A percentile compares a stretch with the other conserved stretches of the same genome.
Evolutionary conservation across 2,113 vertebrate genomes (phyloP).

Genomic region (Dromaius novaehollandiae): DNA sequence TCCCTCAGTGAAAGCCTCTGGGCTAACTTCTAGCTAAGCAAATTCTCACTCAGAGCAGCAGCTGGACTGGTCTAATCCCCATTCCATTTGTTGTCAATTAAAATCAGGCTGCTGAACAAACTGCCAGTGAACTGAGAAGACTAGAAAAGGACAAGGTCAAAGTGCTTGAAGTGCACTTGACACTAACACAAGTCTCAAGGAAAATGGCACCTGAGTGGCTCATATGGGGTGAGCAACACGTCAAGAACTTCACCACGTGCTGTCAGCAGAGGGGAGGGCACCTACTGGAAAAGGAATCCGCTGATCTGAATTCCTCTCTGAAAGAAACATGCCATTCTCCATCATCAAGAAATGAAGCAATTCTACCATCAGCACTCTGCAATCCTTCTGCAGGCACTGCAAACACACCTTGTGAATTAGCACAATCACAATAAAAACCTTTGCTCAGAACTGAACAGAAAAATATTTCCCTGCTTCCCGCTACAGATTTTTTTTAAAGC

Average conservation of each 20-base stretch:
- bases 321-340: neutral
- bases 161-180: neutral
- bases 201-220: neutral
- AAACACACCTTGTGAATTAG: neutral
- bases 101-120: neutral
- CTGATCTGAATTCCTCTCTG: accelerated
- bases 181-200: neutral
- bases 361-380: neutral
- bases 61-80: neutral
- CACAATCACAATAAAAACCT: neutral
- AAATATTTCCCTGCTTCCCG: neutral
- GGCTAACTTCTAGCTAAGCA: neutral
- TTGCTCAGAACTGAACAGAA: neutral
- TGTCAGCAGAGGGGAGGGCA: neutral
- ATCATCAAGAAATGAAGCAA: neutral
- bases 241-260: neutral
- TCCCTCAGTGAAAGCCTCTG: neutral
- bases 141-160: neutral
- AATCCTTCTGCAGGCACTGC: neutral
- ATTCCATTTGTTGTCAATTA: neutral
- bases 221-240: neutral
- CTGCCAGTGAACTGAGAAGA: neutral
- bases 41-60: neutral
- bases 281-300: neutral
- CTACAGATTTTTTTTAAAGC: neutral